Evolutionary conservation across 35 echinoderm and acorn worm species (phyloP).

Genomic region (Acanthaster planci): DNA sequence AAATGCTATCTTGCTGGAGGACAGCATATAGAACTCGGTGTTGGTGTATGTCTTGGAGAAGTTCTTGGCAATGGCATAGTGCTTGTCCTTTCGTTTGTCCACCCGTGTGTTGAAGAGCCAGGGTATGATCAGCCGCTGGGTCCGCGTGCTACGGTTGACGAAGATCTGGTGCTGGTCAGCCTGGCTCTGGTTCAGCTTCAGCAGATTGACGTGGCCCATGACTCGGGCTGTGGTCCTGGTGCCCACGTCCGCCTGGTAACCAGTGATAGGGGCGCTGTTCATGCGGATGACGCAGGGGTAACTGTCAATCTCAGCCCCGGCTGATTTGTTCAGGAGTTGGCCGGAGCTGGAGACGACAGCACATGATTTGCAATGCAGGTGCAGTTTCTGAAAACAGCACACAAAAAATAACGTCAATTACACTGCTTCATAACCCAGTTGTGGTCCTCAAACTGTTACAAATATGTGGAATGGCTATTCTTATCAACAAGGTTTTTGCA

Average conservation of each 20-base stretch:
- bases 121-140: constrained; percentile 80
- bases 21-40: constrained; percentile 84
- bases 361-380: constrained; percentile 78
- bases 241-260: constrained; percentile 85
- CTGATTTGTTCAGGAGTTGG: constrained; percentile 76
- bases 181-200: constrained; percentile 81
- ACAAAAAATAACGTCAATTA: too few relatives aligned
- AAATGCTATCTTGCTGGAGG: constrained; percentile 77
- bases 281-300: constrained; percentile 92
- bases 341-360: constrained; percentile 92
- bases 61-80: constrained; percentile 94
- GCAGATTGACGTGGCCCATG: constrained; percentile 93
- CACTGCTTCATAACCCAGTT: too few relatives aligned
- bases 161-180: constrained; percentile 83
- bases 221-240: constrained; percentile 76
- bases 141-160: constrained; percentile 60
- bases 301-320: constrained; percentile 73
- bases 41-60: constrained; percentile 81
- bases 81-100: constrained; percentile 86
- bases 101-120: constrained; percentile 82
- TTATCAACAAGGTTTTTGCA: too few relatives aligned
- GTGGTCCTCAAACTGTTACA: too few relatives aligned
- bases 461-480: too few relatives aligned
- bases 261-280: constrained; percentile 90
- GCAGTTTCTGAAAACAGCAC: constrained; percentile 70